Conservation (phyloP, 2,797 vertebrate species). For the Rhynchonycteris naso region DNA sequence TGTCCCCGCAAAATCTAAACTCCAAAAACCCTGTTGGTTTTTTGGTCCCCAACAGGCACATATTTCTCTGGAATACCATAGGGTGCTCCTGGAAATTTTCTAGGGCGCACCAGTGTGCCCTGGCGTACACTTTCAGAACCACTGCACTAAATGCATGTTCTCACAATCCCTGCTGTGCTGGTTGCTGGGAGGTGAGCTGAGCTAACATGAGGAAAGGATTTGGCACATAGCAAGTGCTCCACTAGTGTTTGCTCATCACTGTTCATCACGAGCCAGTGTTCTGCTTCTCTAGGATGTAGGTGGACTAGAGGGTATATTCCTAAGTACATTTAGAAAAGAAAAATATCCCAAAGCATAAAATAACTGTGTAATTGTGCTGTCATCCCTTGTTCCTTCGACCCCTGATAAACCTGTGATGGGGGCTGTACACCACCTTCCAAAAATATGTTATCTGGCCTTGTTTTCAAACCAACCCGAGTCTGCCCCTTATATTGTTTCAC, state of each 20-base stretch:
- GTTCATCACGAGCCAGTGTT: background rate
- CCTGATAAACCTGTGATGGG: slow-evolving; percentile 75
- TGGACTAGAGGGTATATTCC: background rate
- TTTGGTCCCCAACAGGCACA: no score
- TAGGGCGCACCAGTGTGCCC: no score
- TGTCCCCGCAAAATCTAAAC: no score
- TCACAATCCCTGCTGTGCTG: background rate
- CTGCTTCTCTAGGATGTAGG: background rate
- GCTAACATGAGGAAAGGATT: background rate
- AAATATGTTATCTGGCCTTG: background rate
- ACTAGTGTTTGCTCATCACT: background rate
- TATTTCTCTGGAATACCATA: no score
- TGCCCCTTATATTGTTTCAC: background rate
- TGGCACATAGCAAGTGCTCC: background rate
- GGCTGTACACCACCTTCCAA: slow-evolving; percentile 56
- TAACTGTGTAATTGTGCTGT: slow-evolving; percentile 47
- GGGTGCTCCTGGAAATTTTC: no score
- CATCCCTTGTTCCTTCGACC: slow-evolving; percentile 58
- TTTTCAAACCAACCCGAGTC: slow-evolving; percentile 56
- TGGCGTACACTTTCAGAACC: no score
- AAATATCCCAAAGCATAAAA: slow-evolving; percentile 43
- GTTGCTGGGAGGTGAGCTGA: background rate
- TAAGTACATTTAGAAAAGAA: slow-evolving; percentile 44
- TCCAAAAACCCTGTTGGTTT: no score
- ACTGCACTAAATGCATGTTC: background rate